These are phyloP conservation scores for Teleogryllus occipitalis DNA, from an alignment of 1,140 invertebrate genomes.

Conservation along the genomic window DNA sequence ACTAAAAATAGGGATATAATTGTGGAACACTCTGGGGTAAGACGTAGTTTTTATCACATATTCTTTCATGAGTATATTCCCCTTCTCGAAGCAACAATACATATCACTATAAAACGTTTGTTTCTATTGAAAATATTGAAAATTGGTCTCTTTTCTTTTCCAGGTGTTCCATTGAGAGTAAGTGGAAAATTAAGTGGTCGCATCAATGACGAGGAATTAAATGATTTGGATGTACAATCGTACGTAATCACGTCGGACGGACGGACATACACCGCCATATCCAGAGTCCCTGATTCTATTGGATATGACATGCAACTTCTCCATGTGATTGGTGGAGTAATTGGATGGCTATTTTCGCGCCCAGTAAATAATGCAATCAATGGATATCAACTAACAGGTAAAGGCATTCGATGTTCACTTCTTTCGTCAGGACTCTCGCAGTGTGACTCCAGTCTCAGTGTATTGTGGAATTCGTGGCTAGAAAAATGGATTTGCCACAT, in stretches of 20 bases:
- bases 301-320: constrained; percentile 73
- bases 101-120: too few species aligned
- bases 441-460: too few species aligned
- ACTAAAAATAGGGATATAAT: too few species aligned
- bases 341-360: constrained; percentile 89
- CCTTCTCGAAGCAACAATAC: too few species aligned
- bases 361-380: constrained; percentile 63
- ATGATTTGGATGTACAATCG: constrained; percentile 78
- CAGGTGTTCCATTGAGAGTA: constrained; percentile 71
- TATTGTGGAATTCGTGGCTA: too few species aligned
- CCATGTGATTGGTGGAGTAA: constrained; percentile 64
- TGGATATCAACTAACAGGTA: constrained; percentile 75
- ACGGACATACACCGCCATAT: constrained; percentile 83
- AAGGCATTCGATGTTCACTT: constrained; percentile 13
- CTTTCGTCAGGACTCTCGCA: background rate
- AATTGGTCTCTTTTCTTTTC: constrained; percentile 24
- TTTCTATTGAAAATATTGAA: too few species aligned
- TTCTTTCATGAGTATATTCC: too few species aligned
- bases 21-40: too few species aligned
- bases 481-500: too few species aligned
- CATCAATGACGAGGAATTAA: constrained; percentile 65
- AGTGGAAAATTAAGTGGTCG: constrained; percentile 73
- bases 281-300: constrained; percentile 59
- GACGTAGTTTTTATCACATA: too few species aligned
- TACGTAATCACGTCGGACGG: constrained; percentile 86